Evolutionary conservation across 2,888 invertebrate species (phyloP).

Genomic region (Malthinus flaveolus): DNA sequence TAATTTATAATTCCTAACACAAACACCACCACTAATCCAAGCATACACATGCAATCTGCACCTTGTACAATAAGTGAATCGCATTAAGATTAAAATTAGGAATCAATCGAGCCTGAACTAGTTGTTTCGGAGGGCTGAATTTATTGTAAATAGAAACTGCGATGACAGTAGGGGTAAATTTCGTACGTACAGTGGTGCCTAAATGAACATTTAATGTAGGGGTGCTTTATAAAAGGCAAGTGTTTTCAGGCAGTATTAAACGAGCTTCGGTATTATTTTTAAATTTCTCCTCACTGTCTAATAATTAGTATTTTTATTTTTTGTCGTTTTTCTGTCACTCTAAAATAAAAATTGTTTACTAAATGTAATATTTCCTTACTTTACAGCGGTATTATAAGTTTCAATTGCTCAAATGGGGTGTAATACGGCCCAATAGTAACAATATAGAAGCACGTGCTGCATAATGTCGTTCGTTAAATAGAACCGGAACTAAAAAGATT

Average conservation of each 20-base stretch:
- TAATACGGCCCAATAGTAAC: constrained; percentile 15
- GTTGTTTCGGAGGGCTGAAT: constrained; percentile 26
- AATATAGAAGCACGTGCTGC: constrained; percentile 30
- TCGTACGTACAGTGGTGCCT: constrained; percentile 40
- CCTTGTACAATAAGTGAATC: constrained; percentile 46
- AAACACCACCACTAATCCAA: constrained; percentile 38
- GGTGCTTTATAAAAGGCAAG: constrained; percentile 46
- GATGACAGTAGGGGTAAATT: constrained; percentile 29
- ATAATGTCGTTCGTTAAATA: constrained; percentile 20
- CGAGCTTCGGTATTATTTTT: background rate
- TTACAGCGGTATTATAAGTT: too few species aligned
- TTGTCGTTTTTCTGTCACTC: too few species aligned
- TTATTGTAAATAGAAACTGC: constrained; percentile 24
- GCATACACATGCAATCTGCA: constrained; percentile 35
- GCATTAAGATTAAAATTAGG: constrained; percentile 48
- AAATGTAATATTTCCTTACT: too few species aligned
- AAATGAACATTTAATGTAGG: constrained; percentile 54
- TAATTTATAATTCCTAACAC: constrained; percentile 31
- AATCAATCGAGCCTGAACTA: constrained; percentile 48
- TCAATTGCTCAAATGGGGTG: background rate
- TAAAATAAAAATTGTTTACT: too few species aligned
- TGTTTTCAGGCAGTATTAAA: constrained; percentile 20
- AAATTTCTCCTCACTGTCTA: background rate
- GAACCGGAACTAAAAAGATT: constrained; percentile 36
- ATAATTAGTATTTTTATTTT: background rate